Base-by-base conservation (phyloP, 1,140 invertebrate genomes). In the Cyclina sinensis region DNA sequence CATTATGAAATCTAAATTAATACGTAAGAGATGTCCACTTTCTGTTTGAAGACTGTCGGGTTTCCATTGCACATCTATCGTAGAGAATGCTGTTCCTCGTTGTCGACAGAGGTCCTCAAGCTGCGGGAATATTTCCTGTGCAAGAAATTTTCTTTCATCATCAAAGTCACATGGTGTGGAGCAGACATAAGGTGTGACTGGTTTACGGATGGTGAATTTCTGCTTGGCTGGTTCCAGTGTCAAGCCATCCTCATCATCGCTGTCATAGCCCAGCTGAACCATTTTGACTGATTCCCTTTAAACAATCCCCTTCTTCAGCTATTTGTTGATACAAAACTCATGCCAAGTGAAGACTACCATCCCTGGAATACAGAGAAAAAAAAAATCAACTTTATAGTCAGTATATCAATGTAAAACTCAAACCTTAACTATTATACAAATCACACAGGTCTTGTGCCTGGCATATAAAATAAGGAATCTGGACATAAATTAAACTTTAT, bases 91-190 rank as follows among this genome's bases (percentile, higher is more conserved):
- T 14, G 91, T 91, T 11, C 94, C 94, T 16, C 94, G 84, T 74
- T 88, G 24, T 37, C 82, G 80, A 73, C 93, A 94, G 16, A 93
- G 35, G 12, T 92, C 90, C 14, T 91, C 79, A 39, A 95, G 84
- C 74, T 90, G 39, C 12, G 95, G 94, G 81, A 94, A 95, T 14
- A 95, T 89, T 21, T 91, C 84, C 48, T 90, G 32, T 12, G 88
- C 59, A 14, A 95, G 81, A 82, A 90, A 94, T 14, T 93, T 76
- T 62, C 93, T 91, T 88, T 95, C 95, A 27, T 90, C 92, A 12
- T 86, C 80, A 65, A 95, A 95, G 74, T 95, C 95, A 46, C 90
- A 85, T 65, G 91, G 92, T 32, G 95, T 95, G 12, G 94, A 95
- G 79, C 93, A 93, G 35, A 95, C 73, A 73, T 93, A 95, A 14